Evolutionary conservation across 2,113 vertebrate species (phyloP), one percentile per base, ranked within the genome.

Genomic region (Siniperca knerii): DNA sequence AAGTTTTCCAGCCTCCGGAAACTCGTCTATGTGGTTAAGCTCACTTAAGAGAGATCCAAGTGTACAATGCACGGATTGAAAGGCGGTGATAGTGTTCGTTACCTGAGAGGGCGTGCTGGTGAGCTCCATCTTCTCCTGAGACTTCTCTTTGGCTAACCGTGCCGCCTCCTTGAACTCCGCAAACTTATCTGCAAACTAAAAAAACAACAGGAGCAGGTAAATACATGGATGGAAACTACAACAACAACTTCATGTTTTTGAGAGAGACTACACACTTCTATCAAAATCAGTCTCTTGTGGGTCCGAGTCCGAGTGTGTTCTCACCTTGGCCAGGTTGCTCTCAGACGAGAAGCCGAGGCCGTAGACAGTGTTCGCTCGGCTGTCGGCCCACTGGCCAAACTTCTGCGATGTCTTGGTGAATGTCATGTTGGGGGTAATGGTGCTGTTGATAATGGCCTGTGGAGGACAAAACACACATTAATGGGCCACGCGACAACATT

Each of bases 361-460:
- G 88, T 99, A 99, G 76, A 99, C 98, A 7, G 98, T 99, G 94
- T 99, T 99, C 0, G 98, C 98, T 77, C 98, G 97, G 94, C 98
- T 99, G 94, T 99, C 98, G 37, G 98, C 98, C 98, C 98, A 99
- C 54, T 99, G 98, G 85, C 98, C 98, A 87, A 99, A 99, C 95
- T 99, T 99, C 95, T 99, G 98, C 33, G 98, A 99, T 73, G 98
- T 99, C 96, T 99, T 99, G 85, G 98, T 99, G 96, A 99, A 99
- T 66, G 97, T 98, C 98, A 99, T 99, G 95, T 99, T 99, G 94
- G 98, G 98, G 68, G 97, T 99, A 96, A 99, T 99, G 92, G 98
- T 99, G 96, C 98, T 99, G 95, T 99, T 99, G 94, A 99, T 99
- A 92, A 99, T 98, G 95, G 98, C 98, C 98, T 99, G 93, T 3